Evolutionary conservation across 2,888 invertebrate genomes (phyloP).

Genomic region (Dicyrtoma fusca): DNA sequence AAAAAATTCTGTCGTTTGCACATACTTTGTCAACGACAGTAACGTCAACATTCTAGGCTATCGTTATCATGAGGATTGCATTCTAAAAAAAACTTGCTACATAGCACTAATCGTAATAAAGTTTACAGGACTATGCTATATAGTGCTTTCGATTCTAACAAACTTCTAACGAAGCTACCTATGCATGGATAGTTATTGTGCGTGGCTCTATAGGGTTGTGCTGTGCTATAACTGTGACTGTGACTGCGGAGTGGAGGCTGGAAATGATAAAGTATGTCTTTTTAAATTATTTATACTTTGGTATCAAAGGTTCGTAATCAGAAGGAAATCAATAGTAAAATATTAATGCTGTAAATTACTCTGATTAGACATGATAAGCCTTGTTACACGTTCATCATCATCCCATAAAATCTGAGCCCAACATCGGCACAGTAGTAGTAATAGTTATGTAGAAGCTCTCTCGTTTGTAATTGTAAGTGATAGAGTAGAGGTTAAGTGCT

Average conservation of each 20-base stretch:
- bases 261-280: constrained; percentile 12
- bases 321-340: constrained; percentile 38
- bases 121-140: no score
- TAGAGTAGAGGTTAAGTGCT: constrained; percentile 2
- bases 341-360: constrained; percentile 43
- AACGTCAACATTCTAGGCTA: no score
- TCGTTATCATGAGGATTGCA: no score
- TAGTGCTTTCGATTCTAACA: no score
- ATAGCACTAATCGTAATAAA: no score
- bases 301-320: constrained; percentile 18
- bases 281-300: constrained; percentile 24
- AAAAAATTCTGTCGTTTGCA: constrained; percentile 31
- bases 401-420: not conserved
- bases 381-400: constrained; percentile 10
- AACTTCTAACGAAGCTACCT: no score
- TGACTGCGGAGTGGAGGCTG: not conserved
- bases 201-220: no score
- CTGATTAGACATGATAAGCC: constrained; percentile 38
- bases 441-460: no score
- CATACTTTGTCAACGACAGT: constrained; percentile 24
- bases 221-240: no score
- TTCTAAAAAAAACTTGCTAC: no score
- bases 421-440: no score
- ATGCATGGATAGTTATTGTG: no score
- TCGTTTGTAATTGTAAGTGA: not conserved